Conservation (phyloP, 2,797 vertebrate species). For the Steatocranus sp. region DNA sequence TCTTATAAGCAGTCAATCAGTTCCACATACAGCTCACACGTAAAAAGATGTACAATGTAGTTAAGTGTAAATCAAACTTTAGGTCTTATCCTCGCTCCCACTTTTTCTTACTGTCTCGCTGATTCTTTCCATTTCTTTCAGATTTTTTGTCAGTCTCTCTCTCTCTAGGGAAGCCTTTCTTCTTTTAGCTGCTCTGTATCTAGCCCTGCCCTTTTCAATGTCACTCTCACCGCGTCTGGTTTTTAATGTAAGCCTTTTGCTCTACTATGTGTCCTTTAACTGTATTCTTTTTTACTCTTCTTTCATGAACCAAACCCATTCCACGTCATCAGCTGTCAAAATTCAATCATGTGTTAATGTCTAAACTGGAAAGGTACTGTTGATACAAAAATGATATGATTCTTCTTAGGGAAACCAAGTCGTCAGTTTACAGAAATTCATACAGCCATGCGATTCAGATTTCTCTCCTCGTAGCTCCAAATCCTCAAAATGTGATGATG, state of each 20-base stretch:
- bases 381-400: background rate
- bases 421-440: background rate
- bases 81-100: background rate
- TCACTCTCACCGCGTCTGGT: constrained; percentile 37
- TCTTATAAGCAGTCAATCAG: background rate
- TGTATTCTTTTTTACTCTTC: background rate
- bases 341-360: background rate
- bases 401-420: background rate
- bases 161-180: constrained; percentile 56
- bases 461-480: background rate
- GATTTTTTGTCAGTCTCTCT: constrained; percentile 23
- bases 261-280: background rate
- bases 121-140: constrained; percentile 18
- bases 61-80: background rate
- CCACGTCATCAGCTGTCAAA: constrained; percentile 3
- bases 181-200: constrained; percentile 57
- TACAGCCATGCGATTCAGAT: background rate
- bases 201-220: constrained; percentile 60
- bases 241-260: constrained; percentile 25
- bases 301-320: background rate
- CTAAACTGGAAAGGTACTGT: background rate
- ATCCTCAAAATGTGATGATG: background rate
- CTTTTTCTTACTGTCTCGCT: background rate
- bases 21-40: background rate
- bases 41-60: background rate